Percentiles rank a stretch among this genome's conserved stretches.
Evolutionary conservation across 2,797 vertebrate species (phyloP).

Genomic region (Sebastes itinus): DNA sequence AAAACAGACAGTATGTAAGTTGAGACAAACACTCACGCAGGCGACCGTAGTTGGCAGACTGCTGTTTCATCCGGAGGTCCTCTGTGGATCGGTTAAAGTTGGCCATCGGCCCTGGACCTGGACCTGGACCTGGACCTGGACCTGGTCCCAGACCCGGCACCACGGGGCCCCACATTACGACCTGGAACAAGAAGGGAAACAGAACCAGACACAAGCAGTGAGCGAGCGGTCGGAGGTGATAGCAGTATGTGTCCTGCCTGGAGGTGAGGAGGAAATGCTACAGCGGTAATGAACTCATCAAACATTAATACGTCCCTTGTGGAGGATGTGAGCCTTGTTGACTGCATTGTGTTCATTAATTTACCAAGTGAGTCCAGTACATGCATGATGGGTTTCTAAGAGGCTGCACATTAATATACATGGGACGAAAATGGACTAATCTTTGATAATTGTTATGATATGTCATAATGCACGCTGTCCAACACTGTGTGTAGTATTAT

Average conservation of each 20-base stretch:
- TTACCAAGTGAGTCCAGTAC: slow-evolving; percentile 18
- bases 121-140: slow-evolving; percentile 35
- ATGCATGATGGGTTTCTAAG: slow-evolving; percentile 4
- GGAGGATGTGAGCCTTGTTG: slow-evolving; percentile 44
- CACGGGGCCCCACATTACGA: slow-evolving; percentile 78
- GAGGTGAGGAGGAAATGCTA: slow-evolving; percentile 54
- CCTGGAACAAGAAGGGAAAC: slow-evolving; percentile 12
- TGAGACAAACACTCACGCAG: slow-evolving; percentile 85
- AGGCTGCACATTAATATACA: background rate
- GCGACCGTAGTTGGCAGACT: slow-evolving; percentile 85
- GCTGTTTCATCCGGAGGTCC: slow-evolving; percentile 89
- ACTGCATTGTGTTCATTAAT: slow-evolving; percentile 36
- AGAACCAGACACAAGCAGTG: slow-evolving; percentile 16
- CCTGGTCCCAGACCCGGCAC: slow-evolving; percentile 57
- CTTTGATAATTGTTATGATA: background rate
- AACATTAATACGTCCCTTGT: slow-evolving; percentile 58
- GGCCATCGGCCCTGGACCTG: slow-evolving; percentile 64
- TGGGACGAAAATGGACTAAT: background rate
- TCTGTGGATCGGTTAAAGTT: slow-evolving; percentile 90
- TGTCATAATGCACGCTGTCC: background rate
- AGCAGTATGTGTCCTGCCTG: slow-evolving; percentile 14
- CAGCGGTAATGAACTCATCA: slow-evolving; percentile 64
- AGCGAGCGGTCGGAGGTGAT: slow-evolving; percentile 3
- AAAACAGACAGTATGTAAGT: background rate
- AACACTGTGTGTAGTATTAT: background rate